Evolutionary conservation across 2,797 vertebrate genomes (phyloP).

Genomic region (Acridotheres tristis): DNA sequence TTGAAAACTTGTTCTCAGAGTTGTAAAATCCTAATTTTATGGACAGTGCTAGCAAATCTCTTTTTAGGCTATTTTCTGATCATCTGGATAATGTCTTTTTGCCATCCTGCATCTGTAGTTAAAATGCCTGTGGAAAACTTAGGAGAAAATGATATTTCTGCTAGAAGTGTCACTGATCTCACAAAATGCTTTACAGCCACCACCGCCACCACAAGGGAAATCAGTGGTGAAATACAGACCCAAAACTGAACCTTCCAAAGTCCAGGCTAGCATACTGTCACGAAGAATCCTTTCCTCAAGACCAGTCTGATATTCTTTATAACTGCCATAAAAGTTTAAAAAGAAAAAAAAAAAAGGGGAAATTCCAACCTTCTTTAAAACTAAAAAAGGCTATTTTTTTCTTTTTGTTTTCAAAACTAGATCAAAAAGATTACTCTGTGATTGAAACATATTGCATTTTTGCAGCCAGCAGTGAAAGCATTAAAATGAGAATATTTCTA

Average conservation of each 20-base stretch:
- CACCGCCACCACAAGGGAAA: neutral
- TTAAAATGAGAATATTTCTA: constrained; percentile 24
- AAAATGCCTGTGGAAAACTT: constrained; percentile 15
- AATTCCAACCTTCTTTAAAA: neutral
- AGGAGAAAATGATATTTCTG: neutral
- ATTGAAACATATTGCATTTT: neutral
- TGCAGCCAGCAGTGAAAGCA: constrained; percentile 9
- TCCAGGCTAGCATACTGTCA: neutral
- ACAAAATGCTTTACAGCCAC: neutral
- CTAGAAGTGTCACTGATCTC: neutral
- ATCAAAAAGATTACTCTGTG: constrained; percentile 14
- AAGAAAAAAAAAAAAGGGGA: neutral
- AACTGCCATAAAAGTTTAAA: neutral
- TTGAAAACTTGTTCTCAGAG: neutral
- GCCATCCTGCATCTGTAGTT: neutral
- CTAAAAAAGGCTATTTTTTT: neutral
- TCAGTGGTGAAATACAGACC: neutral
- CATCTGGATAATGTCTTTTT: neutral
- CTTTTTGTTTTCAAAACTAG: neutral
- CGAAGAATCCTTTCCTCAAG: neutral
- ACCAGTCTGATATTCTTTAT: neutral
- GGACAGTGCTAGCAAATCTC: neutral
- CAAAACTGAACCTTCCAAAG: neutral
- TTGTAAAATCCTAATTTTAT: neutral
- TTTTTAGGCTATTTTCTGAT: neutral